Base-by-base conservation (phyloP, 2,797 vertebrate species). In the Phaenicophaeus curvirostris region DNA sequence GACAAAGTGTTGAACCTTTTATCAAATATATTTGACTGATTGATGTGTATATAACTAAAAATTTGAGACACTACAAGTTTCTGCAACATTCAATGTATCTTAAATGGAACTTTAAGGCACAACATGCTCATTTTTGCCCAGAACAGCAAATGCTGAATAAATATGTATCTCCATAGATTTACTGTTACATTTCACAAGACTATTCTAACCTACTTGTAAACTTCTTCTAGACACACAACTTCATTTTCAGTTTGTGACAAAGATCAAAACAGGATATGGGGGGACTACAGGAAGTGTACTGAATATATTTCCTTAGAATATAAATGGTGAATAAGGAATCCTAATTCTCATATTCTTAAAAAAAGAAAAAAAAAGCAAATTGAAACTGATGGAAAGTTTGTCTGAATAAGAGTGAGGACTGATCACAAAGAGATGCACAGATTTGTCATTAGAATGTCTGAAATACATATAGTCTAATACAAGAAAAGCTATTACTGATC, bases 121-220 rank as follows among this genome's bases (percentile, higher is more conserved):
- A 94, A 88, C 55, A 79, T 16, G 28, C 15, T 94, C 9, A 37
- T 80, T 94, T 94, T 88, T 93, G 35, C 67, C 59, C 20, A 76
- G 73, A 50, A 41, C 33, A 73, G 42, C 31, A 95, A 93, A 90
- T 53, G 21, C 42, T 35, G 82, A 67, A 93, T 63, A 95, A 94
- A 96, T 95, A 94, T 88, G 72, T 62, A 66, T 18, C 69, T 63
- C 75, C 15, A 4, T 71, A 62, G 62, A 86, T 75, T 88, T 94
- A 59, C 88, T 94, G 76, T 72, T 94, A 73, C 27, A 31, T 94
- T 89, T 75, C 76, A 95, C 66, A 76, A 88, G 67, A 91, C 57
- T 59, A 3, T 94, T 86, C 44, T 30, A 84, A 48, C 9, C 48
- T 94, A 91, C 91, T 91, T 95, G 94, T 95, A 95, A 93, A 90